These are phyloP conservation scores for Manis javanica DNA, from an alignment of 2,797 vertebrate species.

Conservation along the genomic window DNA sequence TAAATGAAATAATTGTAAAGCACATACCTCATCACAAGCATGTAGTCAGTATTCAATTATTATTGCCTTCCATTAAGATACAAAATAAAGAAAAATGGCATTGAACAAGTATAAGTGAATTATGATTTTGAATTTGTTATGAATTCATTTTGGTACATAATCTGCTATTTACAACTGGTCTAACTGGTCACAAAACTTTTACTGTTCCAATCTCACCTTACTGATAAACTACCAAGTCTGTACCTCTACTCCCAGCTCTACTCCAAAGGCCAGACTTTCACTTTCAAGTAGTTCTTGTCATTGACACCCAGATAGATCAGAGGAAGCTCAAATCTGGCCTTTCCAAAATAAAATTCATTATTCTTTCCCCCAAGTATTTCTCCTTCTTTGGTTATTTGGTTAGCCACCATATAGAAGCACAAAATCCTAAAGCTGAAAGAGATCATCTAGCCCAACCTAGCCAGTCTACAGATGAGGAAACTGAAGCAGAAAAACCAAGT, in stretches of 20 bases:
- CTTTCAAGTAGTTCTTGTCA: neutral
- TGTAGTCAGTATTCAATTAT: neutral
- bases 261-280: neutral
- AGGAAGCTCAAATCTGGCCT: neutral
- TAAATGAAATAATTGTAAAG: neutral
- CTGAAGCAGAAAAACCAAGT: neutral
- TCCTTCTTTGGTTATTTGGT: neutral
- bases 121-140: neutral
- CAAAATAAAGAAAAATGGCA: neutral
- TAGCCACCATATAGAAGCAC: neutral
- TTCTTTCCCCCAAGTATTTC: neutral
- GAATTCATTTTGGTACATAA: neutral
- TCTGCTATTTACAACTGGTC: neutral
- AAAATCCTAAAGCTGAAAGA: conserved; percentile 17
- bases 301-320: neutral
- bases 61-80: neutral
- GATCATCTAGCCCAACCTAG: neutral
- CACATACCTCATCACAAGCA: neutral
- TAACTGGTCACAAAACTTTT: neutral
- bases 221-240: neutral
- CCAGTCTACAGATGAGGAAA: neutral
- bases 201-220: neutral
- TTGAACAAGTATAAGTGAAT: neutral
- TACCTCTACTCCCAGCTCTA: neutral
- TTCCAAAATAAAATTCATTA: conserved; percentile 15